Evolutionary conservation across 2,888 invertebrate species (phyloP).

Genomic region (Melieria picta): DNA sequence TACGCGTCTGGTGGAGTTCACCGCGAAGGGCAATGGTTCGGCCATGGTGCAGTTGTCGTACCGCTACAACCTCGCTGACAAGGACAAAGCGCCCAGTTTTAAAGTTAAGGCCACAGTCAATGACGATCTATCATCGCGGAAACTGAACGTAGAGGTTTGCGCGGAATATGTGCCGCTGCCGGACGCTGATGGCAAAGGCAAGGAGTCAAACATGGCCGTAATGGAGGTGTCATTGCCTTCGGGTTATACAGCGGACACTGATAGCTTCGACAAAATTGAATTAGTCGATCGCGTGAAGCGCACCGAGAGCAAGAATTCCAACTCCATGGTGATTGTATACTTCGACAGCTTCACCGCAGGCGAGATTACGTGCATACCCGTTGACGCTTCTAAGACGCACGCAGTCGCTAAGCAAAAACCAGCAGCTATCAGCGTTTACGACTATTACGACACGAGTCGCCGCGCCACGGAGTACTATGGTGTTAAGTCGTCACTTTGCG

Average conservation of each 20-base stretch:
- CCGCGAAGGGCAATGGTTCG: constrained; percentile 83
- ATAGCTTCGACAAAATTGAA: constrained; percentile 73
- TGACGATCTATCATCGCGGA: constrained; percentile 80
- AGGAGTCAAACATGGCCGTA: constrained; percentile 86
- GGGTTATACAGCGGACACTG: constrained; percentile 86
- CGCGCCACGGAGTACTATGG: constrained; percentile 58
- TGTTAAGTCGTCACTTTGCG: constrained; percentile 75
- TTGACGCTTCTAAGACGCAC: constrained; percentile 83
- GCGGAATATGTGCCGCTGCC: constrained; percentile 70
- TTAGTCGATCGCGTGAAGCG: constrained; percentile 68
- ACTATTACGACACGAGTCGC: constrained; percentile 85
- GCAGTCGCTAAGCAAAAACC: constrained; percentile 88
- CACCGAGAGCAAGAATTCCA: constrained; percentile 75
- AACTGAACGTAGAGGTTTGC: constrained; percentile 84
- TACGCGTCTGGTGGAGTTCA: constrained; percentile 75
- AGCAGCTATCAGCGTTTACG: constrained; percentile 84
- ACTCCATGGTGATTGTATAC: constrained; percentile 74
- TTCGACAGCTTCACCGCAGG: constrained; percentile 73
- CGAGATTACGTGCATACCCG: constrained; percentile 81
- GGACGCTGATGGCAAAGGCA: constrained; percentile 53
- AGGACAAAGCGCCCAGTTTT: constrained; percentile 88
- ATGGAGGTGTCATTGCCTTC: constrained; percentile 91
- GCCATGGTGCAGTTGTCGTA: constrained; percentile 82
- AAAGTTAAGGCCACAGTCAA: constrained; percentile 87
- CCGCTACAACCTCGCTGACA: constrained; percentile 85